phyloP scores from a whole-genome alignment of 2,797 vertebrate species.

The Chelon labrosus region DNA sequence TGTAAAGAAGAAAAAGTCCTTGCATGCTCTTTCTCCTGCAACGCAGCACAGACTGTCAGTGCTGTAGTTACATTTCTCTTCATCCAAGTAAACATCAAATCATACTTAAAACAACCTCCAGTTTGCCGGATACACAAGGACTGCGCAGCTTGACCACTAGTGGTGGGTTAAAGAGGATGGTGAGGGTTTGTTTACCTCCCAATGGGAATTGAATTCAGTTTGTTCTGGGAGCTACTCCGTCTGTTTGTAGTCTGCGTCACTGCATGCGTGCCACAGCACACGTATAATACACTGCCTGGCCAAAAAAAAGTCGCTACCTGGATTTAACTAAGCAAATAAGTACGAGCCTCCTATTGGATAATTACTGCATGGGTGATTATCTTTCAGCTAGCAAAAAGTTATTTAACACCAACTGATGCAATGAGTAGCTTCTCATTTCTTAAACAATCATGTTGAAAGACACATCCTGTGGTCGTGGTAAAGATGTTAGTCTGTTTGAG shows the following conservation, averaged over 20 bases:
- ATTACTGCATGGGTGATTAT: too few species aligned
- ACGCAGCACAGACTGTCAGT: constrained; percentile 24
- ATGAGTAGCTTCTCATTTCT: too few species aligned
- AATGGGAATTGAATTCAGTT: constrained; percentile 37
- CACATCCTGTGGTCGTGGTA: too few species aligned
- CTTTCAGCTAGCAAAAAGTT: too few species aligned
- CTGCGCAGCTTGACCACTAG: constrained; percentile 28
- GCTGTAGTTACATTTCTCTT: constrained; percentile 40
- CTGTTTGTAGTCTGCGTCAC: constrained; percentile 30
- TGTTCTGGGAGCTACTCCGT: constrained; percentile 36
- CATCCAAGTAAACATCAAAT: constrained; percentile 56
- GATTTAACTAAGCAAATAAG: too few species aligned
- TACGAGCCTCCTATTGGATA: too few species aligned
- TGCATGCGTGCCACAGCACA: too few species aligned
- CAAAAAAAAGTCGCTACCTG: too few species aligned
- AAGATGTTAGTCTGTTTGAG: too few species aligned
- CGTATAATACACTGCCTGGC: too few species aligned
- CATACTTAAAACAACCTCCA: constrained; percentile 17
- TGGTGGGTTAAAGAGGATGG: constrained; percentile 27
- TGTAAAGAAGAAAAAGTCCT: constrained; percentile 25
- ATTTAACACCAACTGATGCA: too few species aligned
- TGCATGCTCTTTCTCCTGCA: constrained; percentile 16
- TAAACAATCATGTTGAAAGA: too few species aligned
- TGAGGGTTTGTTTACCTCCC: constrained; percentile 7
- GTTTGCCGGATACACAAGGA: constrained; percentile 31